phyloP scores from a whole-genome alignment of 2,888 invertebrate species.

The Drosophila mercatorum region DNA sequence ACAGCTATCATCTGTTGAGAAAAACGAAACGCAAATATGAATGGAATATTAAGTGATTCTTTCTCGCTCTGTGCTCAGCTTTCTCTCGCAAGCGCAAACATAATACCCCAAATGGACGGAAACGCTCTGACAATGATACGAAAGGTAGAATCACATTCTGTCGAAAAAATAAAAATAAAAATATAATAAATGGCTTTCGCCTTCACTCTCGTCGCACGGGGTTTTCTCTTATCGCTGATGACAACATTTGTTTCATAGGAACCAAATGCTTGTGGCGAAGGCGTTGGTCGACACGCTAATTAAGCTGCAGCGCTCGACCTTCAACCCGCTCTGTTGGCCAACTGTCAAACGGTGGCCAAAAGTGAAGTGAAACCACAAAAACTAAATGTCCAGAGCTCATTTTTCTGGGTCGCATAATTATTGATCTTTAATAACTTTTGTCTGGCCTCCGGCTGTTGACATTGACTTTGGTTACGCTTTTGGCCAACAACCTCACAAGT shows the following conservation, averaged over 20 bases:
- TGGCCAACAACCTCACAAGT: constrained; percentile 56
- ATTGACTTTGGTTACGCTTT: constrained; percentile 59
- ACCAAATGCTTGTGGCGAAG: constrained; percentile 20
- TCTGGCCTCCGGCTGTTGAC: constrained; percentile 48
- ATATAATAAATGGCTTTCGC: constrained; percentile 38
- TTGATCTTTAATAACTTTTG: constrained; percentile 61
- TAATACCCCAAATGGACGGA: constrained; percentile 16
- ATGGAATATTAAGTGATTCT: constrained; percentile 22
- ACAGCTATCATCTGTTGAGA: constrained; percentile 4
- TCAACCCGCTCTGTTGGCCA: constrained; percentile 33
- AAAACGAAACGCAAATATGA: constrained; percentile 4
- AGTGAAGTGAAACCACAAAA: constrained; percentile 26
- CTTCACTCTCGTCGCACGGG: constrained; percentile 28
- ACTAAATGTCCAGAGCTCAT: not conserved
- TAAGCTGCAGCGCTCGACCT: constrained; percentile 32
- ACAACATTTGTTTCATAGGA: constrained; percentile 32
- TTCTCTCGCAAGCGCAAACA: constrained; percentile 38
- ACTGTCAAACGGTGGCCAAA: constrained; percentile 17
- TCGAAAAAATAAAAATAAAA: not conserved
- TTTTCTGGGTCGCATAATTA: constrained; percentile 32
- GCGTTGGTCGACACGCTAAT: constrained; percentile 27
- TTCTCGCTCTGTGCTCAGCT: constrained; percentile 26
- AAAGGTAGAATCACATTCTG: constrained; percentile 32
- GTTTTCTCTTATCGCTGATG: constrained; percentile 52
- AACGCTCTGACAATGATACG: constrained; percentile 24